Base-by-base conservation (phyloP, 2,888 invertebrate genomes). In the Eupithecia dodoneata region DNA sequence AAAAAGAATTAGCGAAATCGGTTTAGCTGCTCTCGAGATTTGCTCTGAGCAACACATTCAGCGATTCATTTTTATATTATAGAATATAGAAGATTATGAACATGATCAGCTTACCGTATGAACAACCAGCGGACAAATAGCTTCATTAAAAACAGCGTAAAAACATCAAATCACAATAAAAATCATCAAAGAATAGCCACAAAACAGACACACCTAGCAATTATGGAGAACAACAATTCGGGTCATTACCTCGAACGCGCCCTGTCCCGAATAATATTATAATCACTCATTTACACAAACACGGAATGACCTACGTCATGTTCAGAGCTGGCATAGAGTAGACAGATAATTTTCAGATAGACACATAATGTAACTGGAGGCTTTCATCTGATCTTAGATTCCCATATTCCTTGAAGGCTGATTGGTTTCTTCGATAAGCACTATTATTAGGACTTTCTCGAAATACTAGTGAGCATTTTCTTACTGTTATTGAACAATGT, bases 221-320 rank as follows among this genome's bases (percentile, higher is more conserved):
- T 79, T 79, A 73, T 81, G 79, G 79, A 76, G 78, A 69, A 82
- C 75, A 75, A 69, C 74, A 76, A 81, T 82, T 78, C 78, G 83
- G 81, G 76, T 81, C 78, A 78, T 79, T 83, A 78, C 80, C 77
- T 84, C 79, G 76, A 79, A 78, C 80, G 76, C 72, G 75, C 79
- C 81, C 83, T 81, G 83, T 85, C 85, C 87, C 86, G 89, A 88
- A 88, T 87, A 89, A 80, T 82, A 86, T 87, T 85, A 87, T 86
- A 87, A 89, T 89, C 86, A 89, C 85, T 89, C 86, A 89, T 88
- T 87, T 85, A 84, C 87, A 86, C 85, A 85, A 85, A 87, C 86
- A 85, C 84, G 83, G 81, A 86, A 85, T 89, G 87, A 86, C 88
- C 89, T 75, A 72, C 81, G 82, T 82, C 81, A 81, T 74, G 82